Percentiles rank a stretch among this genome's conserved stretches.
These are phyloP conservation scores for Cydia pomonella DNA, from an alignment of 1,140 invertebrate genomes.

Conservation along the genomic window DNA sequence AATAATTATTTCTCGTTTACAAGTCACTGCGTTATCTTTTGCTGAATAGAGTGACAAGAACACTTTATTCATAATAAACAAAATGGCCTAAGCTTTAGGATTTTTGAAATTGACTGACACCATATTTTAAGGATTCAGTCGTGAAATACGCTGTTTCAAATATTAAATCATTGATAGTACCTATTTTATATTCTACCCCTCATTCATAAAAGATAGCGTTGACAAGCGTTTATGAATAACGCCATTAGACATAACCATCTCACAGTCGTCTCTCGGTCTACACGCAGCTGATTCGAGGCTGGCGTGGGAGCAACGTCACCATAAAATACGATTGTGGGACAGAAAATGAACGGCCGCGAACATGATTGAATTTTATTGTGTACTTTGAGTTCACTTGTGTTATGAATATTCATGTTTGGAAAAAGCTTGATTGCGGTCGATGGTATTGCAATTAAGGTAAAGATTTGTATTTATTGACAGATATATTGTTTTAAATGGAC, in stretches of 20 bases:
- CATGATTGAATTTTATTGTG: slow-evolving; percentile 72
- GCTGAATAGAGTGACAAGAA: too few relatives aligned
- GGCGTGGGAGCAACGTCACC: slow-evolving; percentile 73
- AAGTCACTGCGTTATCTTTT: too few relatives aligned
- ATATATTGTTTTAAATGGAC: neutral
- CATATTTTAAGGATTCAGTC: too few relatives aligned
- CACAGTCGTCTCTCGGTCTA: neutral
- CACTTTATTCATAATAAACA: too few relatives aligned
- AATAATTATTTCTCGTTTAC: too few relatives aligned
- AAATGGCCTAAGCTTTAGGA: too few relatives aligned
- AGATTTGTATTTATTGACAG: slow-evolving; percentile 20
- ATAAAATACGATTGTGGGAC: slow-evolving; percentile 66
- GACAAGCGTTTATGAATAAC: too few relatives aligned
- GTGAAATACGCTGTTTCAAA: too few relatives aligned
- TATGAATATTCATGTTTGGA: slow-evolving; percentile 16
- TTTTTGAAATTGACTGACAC: too few relatives aligned
- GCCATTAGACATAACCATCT: neutral
- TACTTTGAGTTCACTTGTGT: slow-evolving; percentile 40
- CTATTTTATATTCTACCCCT: too few relatives aligned
- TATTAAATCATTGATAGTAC: too few relatives aligned
- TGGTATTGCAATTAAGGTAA: neutral
- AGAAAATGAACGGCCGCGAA: slow-evolving; percentile 56
- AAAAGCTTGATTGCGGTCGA: slow-evolving; percentile 13
- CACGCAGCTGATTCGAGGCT: slow-evolving; percentile 46
- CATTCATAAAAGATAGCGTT: too few relatives aligned